Percentiles rank a stretch among this genome's conserved stretches.
These are phyloP conservation scores for Agriotes lineatus DNA, from an alignment of 2,888 invertebrate genomes.

Conservation along the genomic window DNA sequence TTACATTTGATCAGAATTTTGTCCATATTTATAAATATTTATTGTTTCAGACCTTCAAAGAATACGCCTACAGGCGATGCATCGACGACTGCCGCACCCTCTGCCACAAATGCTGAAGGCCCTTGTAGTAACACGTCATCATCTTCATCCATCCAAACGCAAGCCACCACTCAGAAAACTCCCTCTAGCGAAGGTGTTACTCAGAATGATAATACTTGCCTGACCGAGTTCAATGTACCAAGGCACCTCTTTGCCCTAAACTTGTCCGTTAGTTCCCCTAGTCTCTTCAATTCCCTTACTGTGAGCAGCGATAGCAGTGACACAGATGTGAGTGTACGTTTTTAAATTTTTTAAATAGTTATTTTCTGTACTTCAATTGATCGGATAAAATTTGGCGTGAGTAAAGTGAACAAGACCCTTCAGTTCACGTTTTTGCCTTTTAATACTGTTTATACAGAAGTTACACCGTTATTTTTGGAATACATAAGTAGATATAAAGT, in stretches of 20 bases:
- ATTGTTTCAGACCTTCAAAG: constrained; percentile 27
- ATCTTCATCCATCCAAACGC: constrained; percentile 54
- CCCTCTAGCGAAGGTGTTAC: constrained; percentile 40
- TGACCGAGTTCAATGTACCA: constrained; percentile 49
- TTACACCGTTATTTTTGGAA: no score
- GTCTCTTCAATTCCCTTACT: constrained; percentile 63
- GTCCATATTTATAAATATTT: no score
- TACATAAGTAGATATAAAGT: no score
- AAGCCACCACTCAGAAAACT: constrained; percentile 47
- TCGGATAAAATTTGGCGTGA: no score
- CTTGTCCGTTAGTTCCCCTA: constrained; percentile 64
- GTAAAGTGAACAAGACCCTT: no score
- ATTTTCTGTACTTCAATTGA: no score
- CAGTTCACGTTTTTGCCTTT: no score
- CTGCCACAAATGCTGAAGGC: constrained; percentile 18
- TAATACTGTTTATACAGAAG: no score
- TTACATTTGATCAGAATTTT: no score
- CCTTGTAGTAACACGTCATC: constrained; percentile 51
- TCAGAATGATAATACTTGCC: constrained; percentile 43
- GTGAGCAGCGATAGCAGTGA: constrained; percentile 65
- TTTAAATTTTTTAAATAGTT: no score
- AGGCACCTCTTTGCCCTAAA: constrained; percentile 59
- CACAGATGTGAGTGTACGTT: constrained; percentile 55
- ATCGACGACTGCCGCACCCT: background rate
- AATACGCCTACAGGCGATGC: constrained; percentile 21